Evolutionary conservation across 2,113 vertebrate genomes (phyloP).

Genomic region (Nematolebias whitei): DNA sequence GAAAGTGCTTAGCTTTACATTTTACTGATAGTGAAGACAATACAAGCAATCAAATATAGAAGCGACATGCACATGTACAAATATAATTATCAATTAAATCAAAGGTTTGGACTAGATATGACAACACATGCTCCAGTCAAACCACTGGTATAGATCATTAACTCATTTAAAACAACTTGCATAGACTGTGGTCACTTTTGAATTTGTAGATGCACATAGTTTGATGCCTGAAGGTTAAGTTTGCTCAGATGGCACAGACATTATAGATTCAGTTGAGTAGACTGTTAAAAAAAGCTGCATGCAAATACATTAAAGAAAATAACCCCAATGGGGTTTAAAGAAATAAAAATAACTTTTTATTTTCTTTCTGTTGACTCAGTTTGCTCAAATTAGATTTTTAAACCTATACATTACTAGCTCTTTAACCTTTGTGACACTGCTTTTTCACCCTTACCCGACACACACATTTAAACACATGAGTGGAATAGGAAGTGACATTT

Average conservation of each 20-base stretch:
- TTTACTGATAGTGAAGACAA: not conserved
- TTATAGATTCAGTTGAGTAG: no score
- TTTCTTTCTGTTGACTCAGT: not conserved
- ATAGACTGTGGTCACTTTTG: slow-evolving; percentile 4
- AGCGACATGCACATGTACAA: no score
- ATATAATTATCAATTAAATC: no score
- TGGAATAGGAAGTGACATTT: slow-evolving; percentile 62
- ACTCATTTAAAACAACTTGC: slow-evolving; percentile 7
- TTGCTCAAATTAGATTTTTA: not conserved
- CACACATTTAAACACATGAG: slow-evolving; percentile 53
- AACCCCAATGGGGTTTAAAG: no score
- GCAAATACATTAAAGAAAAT: no score
- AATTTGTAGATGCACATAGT: not conserved
- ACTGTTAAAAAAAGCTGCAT: no score
- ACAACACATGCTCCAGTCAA: not conserved
- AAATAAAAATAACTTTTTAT: no score
- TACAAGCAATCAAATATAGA: not conserved
- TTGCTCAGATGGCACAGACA: not conserved
- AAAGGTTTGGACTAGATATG: no score
- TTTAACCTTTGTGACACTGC: slow-evolving; percentile 21
- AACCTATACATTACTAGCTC: slow-evolving; percentile 12
- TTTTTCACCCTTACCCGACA: not conserved
- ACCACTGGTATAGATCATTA: slow-evolving; percentile 16
- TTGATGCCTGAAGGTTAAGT: not conserved
- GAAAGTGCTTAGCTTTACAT: not conserved